Evolutionary conservation across 2,797 vertebrate species (phyloP).

Genomic region (Typhlichthys subterraneus): DNA sequence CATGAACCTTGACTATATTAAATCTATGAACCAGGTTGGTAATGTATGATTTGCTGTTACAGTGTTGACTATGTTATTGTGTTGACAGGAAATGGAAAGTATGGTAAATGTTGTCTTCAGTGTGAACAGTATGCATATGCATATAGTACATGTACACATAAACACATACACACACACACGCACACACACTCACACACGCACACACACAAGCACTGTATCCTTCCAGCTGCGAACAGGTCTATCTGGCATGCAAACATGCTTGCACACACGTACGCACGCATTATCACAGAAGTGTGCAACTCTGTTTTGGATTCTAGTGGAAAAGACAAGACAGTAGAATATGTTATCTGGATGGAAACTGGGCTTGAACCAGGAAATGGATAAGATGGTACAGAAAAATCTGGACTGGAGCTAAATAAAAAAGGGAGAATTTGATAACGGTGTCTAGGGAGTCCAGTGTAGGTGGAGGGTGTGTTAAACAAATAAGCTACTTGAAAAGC

Average conservation of each 20-base stretch:
- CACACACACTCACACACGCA: constrained; percentile 1
- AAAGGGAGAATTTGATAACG: neutral
- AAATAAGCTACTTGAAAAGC: constrained; percentile 4
- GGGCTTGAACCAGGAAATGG: neutral
- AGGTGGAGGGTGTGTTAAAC: neutral
- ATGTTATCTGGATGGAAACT: neutral
- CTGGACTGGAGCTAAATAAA: neutral
- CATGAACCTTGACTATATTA: neutral
- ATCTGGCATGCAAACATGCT: neutral
- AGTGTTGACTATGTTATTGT: constrained; percentile 3
- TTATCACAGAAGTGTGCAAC: constrained; percentile 1
- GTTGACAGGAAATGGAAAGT: no score
- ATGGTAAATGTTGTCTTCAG: no score
- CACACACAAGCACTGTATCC: neutral
- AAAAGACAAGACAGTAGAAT: no score
- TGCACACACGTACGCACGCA: neutral
- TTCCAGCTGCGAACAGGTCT: neutral
- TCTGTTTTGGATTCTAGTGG: no score
- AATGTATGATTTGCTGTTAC: neutral
- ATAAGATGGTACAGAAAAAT: constrained; percentile 1
- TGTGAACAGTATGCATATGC: constrained; percentile 1
- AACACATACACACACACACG: neutral
- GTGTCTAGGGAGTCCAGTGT: neutral
- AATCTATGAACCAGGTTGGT: constrained; percentile 5
- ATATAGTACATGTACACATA: neutral